Base-by-base conservation (phyloP, 2,888 invertebrate genomes). In the Masnerella sp. region DNA sequence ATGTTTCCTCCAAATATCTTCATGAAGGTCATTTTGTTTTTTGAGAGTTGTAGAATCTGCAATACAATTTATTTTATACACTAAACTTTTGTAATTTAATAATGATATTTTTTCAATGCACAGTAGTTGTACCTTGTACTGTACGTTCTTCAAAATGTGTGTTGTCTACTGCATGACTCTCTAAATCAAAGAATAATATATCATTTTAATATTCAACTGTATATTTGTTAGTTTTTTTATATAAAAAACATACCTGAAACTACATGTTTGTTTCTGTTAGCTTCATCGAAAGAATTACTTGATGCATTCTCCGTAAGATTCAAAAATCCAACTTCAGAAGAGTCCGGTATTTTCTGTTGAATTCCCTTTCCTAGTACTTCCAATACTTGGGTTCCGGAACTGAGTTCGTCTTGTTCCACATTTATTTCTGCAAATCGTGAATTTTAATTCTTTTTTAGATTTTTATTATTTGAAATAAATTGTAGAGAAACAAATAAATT, bases 361-460 rank as follows among this genome's bases (percentile, higher is more conserved):
- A n/a, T 11, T 12, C 30, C 28, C 47, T 12, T 28, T 15, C 30
- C 30, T 30, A 15, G 47, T 28, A 7, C 0, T 15, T 47, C 15
- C 17, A 12, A 9, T 11, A 28, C 5, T 9, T 5, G 8, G 1
- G 14, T 12, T 8, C 15, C 15, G 1, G 5, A 47, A 15, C 15
- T 14, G 47, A 1, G 4, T 47, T 11, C n/a, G n/a, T 47, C 47
- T 47, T 28, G 28, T 28, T 1, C 15, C 2, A 47, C 47, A 30
- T 47, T 15, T 5, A 47, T 15, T 47, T 47, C 47, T 47, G 30
- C 8, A 47, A 30, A 15, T 30, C 28, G 8, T n/a, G n/a, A n/a
- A n/a, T n/a, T n/a, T n/a, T 30, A 47, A 9, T 12, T 28, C 15
- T 45, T 11, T 28, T 45, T 8, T 45, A 12, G 2, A 15, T n/a